Base-by-base conservation (phyloP, 2,888 invertebrate genomes). In the Caenorhabditis macrosperma region DNA sequence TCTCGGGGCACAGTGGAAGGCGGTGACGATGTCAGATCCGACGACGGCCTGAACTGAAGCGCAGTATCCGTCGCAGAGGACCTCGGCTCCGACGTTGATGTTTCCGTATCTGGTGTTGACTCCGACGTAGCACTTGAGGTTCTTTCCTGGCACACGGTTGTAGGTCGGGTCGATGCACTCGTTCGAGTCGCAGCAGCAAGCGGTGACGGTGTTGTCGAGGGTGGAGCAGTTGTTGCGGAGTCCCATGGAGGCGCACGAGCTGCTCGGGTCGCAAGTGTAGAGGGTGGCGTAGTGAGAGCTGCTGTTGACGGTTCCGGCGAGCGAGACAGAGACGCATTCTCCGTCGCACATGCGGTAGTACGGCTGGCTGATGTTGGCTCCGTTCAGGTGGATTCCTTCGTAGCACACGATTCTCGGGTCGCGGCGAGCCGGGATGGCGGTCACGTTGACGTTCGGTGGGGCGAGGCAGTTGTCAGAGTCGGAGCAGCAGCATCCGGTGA, bases 131-230 rank as follows among this genome's bases (percentile, higher is more conserved):
- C 85, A 85, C 52, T 68, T 78, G 46, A 83, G 69, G 12, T 57
- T 55, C 20, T 38, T 79, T 78, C 80, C 81, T 52, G 82, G 82
- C 28, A 57, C 60, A 64, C 82, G 81, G 69, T 81, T 77, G 77
- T 76, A 64, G 35, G 76, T 81, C 35, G 84, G 84, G 59, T 85
- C 83, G 52, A 85, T 83, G 46, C 85, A 85, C 35, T 78, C 82
- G 50, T 85, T 80, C 12, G 79, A 74, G 68, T 85, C 83, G 55
- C 85, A 85, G 64, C 85, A 83, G 74, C 85, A 85, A 55, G 77
- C 77, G 26, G 59, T 67, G 50, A 85, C 50, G 12, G 79, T 50
- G 57, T 69, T 64, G 64, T 82, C 82, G 38, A 82, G 75, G 55
- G 72, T 68, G 22, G 74, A 64, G 54, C 84, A 83, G 75, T 76